Conservation (phyloP, 1,140 invertebrate genomes). For the Apolygus lucorum region DNA sequence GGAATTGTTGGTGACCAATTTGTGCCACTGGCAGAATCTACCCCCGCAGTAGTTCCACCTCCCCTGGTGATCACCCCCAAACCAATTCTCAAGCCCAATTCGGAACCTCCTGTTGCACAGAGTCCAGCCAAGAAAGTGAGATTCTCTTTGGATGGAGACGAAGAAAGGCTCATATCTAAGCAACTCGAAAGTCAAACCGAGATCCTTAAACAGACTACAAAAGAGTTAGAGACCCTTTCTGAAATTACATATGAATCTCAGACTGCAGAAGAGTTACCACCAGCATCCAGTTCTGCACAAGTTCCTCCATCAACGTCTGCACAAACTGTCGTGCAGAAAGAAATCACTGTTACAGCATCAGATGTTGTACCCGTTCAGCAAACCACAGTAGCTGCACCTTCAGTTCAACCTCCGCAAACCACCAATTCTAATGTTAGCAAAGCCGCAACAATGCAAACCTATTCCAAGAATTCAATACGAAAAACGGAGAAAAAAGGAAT, state of each 20-base stretch:
- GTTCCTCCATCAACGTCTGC: not conserved
- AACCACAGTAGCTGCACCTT: not conserved
- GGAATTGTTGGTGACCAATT: not conserved
- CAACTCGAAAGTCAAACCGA: too few relatives aligned
- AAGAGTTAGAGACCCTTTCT: not conserved
- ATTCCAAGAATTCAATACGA: slow-evolving; percentile 28
- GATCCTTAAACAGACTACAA: not conserved
- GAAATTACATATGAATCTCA: too few relatives aligned
- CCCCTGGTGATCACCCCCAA: not conserved
- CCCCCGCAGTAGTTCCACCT: not conserved
- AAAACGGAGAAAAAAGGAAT: slow-evolving; percentile 40
- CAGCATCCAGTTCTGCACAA: not conserved
- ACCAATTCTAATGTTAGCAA: too few relatives aligned
- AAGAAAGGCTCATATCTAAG: too few relatives aligned
- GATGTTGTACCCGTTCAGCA: not conserved
- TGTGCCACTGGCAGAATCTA: not conserved
- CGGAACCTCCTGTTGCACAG: not conserved
- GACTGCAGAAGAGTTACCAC: not conserved
- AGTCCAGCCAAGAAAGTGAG: not conserved
- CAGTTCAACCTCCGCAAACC: not conserved
- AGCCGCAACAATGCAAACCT: not conserved
- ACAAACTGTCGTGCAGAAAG: not conserved
- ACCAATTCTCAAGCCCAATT: not conserved
- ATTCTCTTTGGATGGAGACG: too few relatives aligned
- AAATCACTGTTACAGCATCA: not conserved